Base-by-base conservation (phyloP, 2,113 vertebrate genomes). In the Esox niger region DNA sequence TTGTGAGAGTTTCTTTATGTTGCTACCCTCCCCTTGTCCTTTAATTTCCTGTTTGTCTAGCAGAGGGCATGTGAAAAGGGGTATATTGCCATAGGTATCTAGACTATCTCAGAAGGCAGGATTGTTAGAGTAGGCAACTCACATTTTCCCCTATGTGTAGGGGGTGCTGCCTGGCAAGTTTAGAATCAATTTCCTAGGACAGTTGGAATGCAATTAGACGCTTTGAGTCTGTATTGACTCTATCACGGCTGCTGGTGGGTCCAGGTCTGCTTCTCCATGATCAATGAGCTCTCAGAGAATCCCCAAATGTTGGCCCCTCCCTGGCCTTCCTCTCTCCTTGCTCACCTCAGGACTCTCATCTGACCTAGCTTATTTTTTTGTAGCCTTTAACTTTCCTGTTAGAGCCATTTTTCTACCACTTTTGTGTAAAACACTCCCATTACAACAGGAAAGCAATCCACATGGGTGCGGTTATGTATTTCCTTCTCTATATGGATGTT, bases 11-110 rank as follows among this genome's bases (percentile, higher is more conserved):
- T 46, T 60, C 61, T 83, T n/a, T 63, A 78, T 26, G 15, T 71
- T 38, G 69, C 55, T 27, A 47, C 74, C 69, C 69, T 73, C 29
- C 68, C 69, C 38, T 57, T 17, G 23, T 61, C 58, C 76, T 89
- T 90, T 89, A 86, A 91, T 91, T 89, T 91, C 90, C 90, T 91
- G 87, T 84, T 43, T 79, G 77, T 84, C 76, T 75, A 29, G 57
- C 32, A 47, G 2, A 64, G 61, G 78, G 60, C 26, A 62, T 63
- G 60, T 76, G 67, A 77, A 85, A 74, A 70, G 77, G 49, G 68
- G 62, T 72, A 76, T 1, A 43, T 21, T 49, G 56, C 66, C 23
- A 70, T 67, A 35, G 43, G 20, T 59, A 64, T 59, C 71, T 43
- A 15, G 38, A 43, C 9, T 38, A n/a, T n/a, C 66, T 59, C 69